Base-by-base conservation (phyloP, 2,888 invertebrate species). In the Drosophila lutescens region DNA sequence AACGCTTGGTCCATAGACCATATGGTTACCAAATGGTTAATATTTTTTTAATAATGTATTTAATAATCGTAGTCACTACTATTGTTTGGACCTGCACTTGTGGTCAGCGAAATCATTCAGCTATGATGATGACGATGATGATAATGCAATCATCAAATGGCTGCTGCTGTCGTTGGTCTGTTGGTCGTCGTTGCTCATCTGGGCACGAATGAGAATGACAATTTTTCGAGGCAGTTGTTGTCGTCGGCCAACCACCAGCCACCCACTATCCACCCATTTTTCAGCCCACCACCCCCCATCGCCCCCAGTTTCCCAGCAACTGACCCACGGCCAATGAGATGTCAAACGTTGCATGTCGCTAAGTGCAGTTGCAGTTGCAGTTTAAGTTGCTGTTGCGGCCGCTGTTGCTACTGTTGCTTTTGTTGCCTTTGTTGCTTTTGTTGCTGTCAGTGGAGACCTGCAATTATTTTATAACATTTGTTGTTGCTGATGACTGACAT, bases 331-430 rank as follows among this genome's bases (percentile, higher is more conserved):
- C 68, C 74, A 68, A 71, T 74, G 74, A 46, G 67, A 73, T 68
- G 69, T 70, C 80, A 81, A 85, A 73, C 73, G 80, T 84, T 88
- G 84, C 84, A 84, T 84, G 84, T 83, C 88, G 73, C 73, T 88
- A 84, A 84, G 75, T 84, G 84, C 88, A 83, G 69, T 80, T 74
- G 74, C 67, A 73, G 68, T 32, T 68, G 68, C 38, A 59, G 57
- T 56, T 53, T 40, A 38, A 34, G 60, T 58, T 30, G 38, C 53
- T 49, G 57, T 49, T 57, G 46, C 50, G 50, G 32, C 17, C 61
- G 46, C n/a, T 67, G 40, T 20, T 71, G 40, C 17, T 67, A 43
- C 43, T 63, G 65, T 60, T 56, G 66, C 41, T 50, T 61, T 40
- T 69, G 67, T 4, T 34, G 34, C 32, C 5, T 2, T 26, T 46